Evolutionary conservation across 1,140 invertebrate species (phyloP), one percentile per base, ranked within the genome.

Genomic region (Drosophila rhopaloa): DNA sequence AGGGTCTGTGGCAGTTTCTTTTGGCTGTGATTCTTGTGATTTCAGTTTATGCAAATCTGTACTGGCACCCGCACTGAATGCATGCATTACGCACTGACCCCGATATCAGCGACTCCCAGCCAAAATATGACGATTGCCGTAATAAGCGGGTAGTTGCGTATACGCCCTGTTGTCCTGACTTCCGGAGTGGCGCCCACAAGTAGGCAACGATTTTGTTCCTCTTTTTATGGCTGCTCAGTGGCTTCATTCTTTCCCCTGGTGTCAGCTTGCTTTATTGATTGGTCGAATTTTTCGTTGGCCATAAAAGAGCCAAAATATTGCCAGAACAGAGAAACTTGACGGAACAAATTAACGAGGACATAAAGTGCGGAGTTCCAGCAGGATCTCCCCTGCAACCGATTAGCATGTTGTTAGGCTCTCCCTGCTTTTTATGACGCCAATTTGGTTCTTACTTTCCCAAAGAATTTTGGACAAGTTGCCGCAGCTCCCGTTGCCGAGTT

Each of bases 311-410:
- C 56, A 56, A 70, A 76, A 82, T 46, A 71, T 76, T 55, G 50
- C 38, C 24, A 44, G 19, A 53, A 50, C 72, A 65, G 51, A n/a
- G 47, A 61, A 63, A 76, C 44, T 73, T 75, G 78, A 75, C 78
- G 58, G 68, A 48, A 65, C 65, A 79, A 86, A 88, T 84, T 89
- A 77, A 71, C 78, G 62, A 55, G 76, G 47, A 66, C 80, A 83
- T 89, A 83, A 88, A 77, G 63, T 76, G 35, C 44, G 27, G 14
- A 50, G 63, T 24, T 58, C 13, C 44, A 46, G 47, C 11, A 53
- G n/a, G n/a, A 43, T 50, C 19, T 37, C 46, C 50, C 54, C 47
- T 44, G 57, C 59, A 81, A 38, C 43, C 73, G 83, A 88, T 88
- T 86, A 82, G 82, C 71, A 88, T 86, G 59, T 67, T 68, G 38